Conservation (phyloP, 1,140 invertebrate genomes). For the Pogonomyrmex californicus region DNA sequence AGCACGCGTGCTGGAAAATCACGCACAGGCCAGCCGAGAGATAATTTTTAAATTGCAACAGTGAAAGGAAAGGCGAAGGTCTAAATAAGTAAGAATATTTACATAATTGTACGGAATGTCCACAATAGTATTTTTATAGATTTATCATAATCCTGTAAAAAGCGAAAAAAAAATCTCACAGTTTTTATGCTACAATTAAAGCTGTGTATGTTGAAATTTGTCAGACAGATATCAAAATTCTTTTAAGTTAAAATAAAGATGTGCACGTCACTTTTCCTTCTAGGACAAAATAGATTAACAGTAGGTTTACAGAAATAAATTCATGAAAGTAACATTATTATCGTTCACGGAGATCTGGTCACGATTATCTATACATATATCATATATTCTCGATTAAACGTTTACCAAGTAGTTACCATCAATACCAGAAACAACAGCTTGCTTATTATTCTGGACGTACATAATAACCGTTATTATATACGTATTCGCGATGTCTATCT, state of each 20-base stretch:
- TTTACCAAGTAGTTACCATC: not conserved
- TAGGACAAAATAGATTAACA: not conserved
- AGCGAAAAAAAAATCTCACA: not conserved
- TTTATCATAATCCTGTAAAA: not conserved
- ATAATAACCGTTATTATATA: not conserved
- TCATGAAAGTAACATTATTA: conserved; percentile 13
- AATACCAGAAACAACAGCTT: not conserved
- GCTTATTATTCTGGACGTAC: not conserved
- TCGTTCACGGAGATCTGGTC: not conserved
- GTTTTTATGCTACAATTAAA: not conserved
- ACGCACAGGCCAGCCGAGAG: not conserved
- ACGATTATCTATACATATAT: not conserved
- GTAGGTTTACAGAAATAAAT: not conserved
- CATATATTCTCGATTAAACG: not conserved
- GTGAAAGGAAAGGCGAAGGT: conserved; percentile 58
- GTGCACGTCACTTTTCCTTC: not conserved
- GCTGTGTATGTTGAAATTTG: not conserved
- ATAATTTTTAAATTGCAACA: conserved; percentile 30
- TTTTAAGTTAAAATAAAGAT: not conserved
- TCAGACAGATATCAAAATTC: not conserved
- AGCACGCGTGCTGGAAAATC: not conserved
- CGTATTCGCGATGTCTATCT: not conserved
- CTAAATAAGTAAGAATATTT: not conserved
- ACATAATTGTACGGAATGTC: not conserved
- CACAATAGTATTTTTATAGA: conserved; percentile 1